Evolutionary conservation across 2,797 vertebrate genomes (phyloP).

Genomic region (Sandelia bainsii): DNA sequence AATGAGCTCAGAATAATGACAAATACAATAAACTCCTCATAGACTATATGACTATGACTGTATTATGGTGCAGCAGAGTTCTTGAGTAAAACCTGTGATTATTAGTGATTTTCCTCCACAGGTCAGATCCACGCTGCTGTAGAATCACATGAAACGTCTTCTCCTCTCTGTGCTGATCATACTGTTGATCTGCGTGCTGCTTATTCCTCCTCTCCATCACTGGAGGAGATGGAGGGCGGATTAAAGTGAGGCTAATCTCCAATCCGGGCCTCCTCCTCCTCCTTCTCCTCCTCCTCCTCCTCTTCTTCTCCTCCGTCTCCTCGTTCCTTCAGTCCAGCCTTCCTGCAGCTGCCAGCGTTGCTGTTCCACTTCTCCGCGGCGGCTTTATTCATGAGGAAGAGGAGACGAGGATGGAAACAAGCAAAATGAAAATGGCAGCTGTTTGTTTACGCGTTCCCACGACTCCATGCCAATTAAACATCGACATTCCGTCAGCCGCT

Average conservation of each 20-base stretch:
- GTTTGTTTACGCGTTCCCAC: slow-evolving; percentile 89
- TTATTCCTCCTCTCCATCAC: slow-evolving; percentile 42
- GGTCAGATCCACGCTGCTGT: no score
- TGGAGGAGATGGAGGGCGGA: slow-evolving; percentile 51
- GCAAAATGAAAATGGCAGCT: slow-evolving; percentile 84
- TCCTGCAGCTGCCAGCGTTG: slow-evolving; percentile 76
- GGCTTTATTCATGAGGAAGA: slow-evolving; percentile 79
- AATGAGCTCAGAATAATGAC: no score
- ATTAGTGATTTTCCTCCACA: no score
- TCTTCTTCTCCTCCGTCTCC: slow-evolving; percentile 49
- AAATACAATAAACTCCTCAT: no score
- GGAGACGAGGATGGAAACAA: slow-evolving; percentile 72
- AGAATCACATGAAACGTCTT: no score
- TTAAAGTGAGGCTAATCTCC: slow-evolving; percentile 76
- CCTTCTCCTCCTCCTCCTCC: slow-evolving; percentile 38
- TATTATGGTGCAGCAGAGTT: no score
- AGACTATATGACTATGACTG: no score
- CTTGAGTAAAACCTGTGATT: no score
- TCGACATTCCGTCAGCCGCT: slow-evolving; percentile 82
- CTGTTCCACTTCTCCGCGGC: slow-evolving; percentile 70
- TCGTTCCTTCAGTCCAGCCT: slow-evolving; percentile 43
- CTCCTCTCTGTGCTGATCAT: no score
- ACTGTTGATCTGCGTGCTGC: no score
- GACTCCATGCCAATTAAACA: slow-evolving; percentile 85
- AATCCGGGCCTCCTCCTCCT: slow-evolving; percentile 48